Base-by-base conservation (phyloP, 2,797 vertebrate genomes). In the Lemur catta region DNA sequence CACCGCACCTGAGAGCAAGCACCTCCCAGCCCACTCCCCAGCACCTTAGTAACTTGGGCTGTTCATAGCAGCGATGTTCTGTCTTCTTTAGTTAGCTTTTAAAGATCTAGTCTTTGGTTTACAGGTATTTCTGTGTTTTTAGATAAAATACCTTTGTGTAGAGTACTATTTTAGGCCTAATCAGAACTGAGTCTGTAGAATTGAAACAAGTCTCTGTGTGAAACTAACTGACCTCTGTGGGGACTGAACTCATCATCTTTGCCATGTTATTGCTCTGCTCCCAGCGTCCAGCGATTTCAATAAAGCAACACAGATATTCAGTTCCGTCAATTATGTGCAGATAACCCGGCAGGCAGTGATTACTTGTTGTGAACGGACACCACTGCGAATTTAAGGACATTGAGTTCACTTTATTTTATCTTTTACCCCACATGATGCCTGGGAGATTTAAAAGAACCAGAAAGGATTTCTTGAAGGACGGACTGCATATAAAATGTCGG, bases 11-110 rank as follows among this genome's bases (percentile, higher is more conserved):
- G 22, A n/a, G 2, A 7, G 7, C 43, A 18, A 1, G 7, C 30
- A 9, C 48, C 30, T 79, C 15, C 38, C 38, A 41, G 46, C 46
- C 38, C 52, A 4, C 8, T 33, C 28, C 43, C 30, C 6, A 13
- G 69, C 0, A 0, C 2, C 18, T 75, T 41, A 46, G 7, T 33
- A 50, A 28, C 9, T 7, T 1, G 15, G 61, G 59, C 71, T 59
- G 1, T 48, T 71, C 26, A 1, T 12, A 28, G 41, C 69, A 30
- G 14, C 2, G 1, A 4, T 2, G 8, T 7, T 38, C 0, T 17
- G 57, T 90, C 46, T 43, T 43, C 10, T 57, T 57, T 13, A 13
- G 15, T 46, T 38, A 28, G 26, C 7, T 75, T 84, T 94, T 43
- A 17, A 67, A 84, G 30, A 41, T 69, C 20, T 71, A 33, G 11